These are phyloP conservation scores for Stichopus horrens DNA, from an alignment of 53 echinoderm and acorn worm genomes.

Conservation along the genomic window DNA sequence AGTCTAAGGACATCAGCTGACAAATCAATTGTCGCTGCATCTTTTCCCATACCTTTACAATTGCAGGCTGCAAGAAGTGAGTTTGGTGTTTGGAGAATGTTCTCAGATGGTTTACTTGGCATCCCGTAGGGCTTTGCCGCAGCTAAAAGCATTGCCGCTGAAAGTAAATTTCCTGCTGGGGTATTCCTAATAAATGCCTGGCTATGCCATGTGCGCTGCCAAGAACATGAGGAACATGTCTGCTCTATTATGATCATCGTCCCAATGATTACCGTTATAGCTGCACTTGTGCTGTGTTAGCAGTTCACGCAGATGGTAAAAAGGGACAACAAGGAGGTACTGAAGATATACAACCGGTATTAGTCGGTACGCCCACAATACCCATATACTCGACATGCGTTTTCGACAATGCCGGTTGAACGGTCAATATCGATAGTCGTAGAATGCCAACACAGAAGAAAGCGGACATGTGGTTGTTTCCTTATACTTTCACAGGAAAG, in stretches of 20 bases:
- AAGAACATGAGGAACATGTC: slow-evolving; percentile 35
- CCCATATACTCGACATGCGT: too few relatives aligned
- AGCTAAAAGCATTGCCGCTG: slow-evolving; percentile 61
- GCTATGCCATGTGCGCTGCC: slow-evolving; percentile 30
- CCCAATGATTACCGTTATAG: background rate
- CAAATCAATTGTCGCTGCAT: too few relatives aligned
- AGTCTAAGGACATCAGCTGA: too few relatives aligned
- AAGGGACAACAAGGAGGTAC: slow-evolving; percentile 6
- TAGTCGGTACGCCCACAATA: too few relatives aligned
- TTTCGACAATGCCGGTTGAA: too few relatives aligned
- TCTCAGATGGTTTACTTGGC: background rate
- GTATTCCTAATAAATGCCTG: slow-evolving; percentile 45
- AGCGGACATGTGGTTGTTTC: too few relatives aligned
- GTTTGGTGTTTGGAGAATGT: slow-evolving; percentile 55
- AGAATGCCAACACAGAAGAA: too few relatives aligned
- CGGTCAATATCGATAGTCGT: too few relatives aligned
- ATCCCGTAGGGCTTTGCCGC: slow-evolving; percentile 50
- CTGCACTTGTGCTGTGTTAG: background rate
- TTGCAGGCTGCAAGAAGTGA: slow-evolving; percentile 51
- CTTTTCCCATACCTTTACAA: too few relatives aligned
- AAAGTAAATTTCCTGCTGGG: slow-evolving; percentile 63
- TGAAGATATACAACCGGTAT: too few relatives aligned
- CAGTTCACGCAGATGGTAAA: slow-evolving; percentile 22
- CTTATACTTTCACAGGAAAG: too few relatives aligned
- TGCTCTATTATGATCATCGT: slow-evolving; percentile 14